Evolutionary conservation across 1,140 invertebrate species (phyloP).

Genomic region (Lasioglossum baleicum): DNA sequence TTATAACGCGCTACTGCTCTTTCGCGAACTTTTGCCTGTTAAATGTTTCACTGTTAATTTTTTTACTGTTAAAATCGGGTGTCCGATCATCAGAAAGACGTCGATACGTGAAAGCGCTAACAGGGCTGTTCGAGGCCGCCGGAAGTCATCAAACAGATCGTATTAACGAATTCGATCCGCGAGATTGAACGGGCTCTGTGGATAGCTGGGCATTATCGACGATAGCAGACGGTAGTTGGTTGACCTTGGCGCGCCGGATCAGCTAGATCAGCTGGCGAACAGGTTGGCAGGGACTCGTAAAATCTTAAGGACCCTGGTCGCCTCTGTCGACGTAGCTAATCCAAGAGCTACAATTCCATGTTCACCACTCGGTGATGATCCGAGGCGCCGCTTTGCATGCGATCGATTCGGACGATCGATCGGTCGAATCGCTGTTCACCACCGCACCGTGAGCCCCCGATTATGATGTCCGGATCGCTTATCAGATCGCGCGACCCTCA

Average conservation of each 20-base stretch:
- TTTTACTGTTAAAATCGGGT: too few relatives aligned
- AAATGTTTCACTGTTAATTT: too few relatives aligned
- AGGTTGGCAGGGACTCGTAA: conserved; percentile 13
- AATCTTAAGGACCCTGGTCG: neutral
- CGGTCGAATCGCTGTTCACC: neutral
- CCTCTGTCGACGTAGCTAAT: neutral
- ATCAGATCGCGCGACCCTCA: conserved; percentile 31
- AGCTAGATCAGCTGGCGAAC: neutral
- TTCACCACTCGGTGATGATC: neutral
- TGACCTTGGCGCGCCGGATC: neutral
- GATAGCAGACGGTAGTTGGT: neutral
- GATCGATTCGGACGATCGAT: conserved; percentile 8
- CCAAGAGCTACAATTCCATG: neutral
- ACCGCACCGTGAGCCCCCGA: conserved; percentile 8
- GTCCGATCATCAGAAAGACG: too few relatives aligned
- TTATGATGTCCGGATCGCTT: conserved; percentile 39
- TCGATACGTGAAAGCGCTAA: too few relatives aligned
- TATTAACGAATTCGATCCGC: neutral
- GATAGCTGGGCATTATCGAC: neutral
- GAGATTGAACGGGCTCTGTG: neutral
- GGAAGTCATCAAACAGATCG: too few relatives aligned
- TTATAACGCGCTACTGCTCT: too few relatives aligned
- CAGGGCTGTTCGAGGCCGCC: too few relatives aligned
- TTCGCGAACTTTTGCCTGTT: too few relatives aligned
- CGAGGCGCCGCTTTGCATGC: conserved; percentile 25